These are phyloP conservation scores for Mormyrus hasselquistii DNA, from an alignment of 2,797 vertebrate species.

Conservation along the genomic window DNA sequence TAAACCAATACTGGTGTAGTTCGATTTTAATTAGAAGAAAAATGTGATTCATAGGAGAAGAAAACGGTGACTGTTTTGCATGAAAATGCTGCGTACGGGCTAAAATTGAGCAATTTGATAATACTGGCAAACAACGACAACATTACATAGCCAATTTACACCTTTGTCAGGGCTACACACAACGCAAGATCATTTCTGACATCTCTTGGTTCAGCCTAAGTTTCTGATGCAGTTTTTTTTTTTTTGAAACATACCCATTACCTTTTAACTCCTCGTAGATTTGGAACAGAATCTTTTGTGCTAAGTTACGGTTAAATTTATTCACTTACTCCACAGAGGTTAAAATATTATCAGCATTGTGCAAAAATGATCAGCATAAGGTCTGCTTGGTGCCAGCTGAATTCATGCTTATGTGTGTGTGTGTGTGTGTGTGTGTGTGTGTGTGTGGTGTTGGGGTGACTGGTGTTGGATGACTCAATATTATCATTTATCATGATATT, in stretches of 20 bases:
- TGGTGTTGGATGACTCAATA: neutral
- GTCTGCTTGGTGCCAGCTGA: neutral
- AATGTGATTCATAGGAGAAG: neutral
- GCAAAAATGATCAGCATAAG: neutral
- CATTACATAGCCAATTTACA: neutral
- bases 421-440: no score
- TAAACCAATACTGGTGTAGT: neutral
- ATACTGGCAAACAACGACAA: neutral
- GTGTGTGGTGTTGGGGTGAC: neutral
- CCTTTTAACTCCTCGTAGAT: neutral
- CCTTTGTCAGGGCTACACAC: neutral
- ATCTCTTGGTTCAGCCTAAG: neutral
- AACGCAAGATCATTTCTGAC: neutral
- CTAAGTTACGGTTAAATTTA: neutral
- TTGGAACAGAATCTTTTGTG: neutral
- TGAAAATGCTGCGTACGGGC: neutral
- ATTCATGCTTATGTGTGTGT: neutral
- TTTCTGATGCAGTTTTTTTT: neutral
- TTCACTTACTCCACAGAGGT: neutral
- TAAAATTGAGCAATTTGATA: neutral
- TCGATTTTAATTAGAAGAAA: neutral
- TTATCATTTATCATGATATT: neutral
- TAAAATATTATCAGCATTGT: neutral
- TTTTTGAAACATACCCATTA: neutral
- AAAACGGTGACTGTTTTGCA: neutral